Percentiles rank a stretch among this genome's conserved stretches.
These are phyloP conservation scores for Amblyornis subalaris DNA, from an alignment of 2,113 vertebrate species.

Conservation along the genomic window DNA sequence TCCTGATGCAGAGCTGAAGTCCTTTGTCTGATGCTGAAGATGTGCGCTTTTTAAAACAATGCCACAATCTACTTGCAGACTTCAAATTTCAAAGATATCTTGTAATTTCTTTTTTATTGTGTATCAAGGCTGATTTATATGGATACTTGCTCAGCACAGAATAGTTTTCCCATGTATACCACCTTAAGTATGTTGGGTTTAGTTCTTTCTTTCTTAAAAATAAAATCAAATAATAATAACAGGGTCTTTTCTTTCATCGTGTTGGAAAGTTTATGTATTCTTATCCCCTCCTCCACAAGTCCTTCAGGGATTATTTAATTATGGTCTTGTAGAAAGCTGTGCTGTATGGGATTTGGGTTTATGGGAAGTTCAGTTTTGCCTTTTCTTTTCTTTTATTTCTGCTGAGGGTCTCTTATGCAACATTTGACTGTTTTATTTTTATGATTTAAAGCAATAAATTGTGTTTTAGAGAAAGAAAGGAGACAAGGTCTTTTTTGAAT, in stretches of 20 bases:
- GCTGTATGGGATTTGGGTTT: slow-evolving; percentile 60
- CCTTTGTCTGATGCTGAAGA: not conserved
- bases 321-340: slow-evolving; percentile 58
- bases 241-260: slow-evolving; percentile 54
- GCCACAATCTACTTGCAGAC: not conserved
- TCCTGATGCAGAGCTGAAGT: not conserved
- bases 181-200: not conserved
- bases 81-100: not conserved
- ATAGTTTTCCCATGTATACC: not conserved
- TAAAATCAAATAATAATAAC: slow-evolving; percentile 24
- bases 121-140: not conserved
- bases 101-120: not conserved
- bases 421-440: slow-evolving; percentile 64
- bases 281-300: slow-evolving; percentile 49
- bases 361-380: slow-evolving; percentile 61
- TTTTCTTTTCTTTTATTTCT: slow-evolving; percentile 66
- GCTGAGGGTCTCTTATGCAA: slow-evolving; percentile 60
- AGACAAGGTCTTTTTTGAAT: slow-evolving; percentile 58
- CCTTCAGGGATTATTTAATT: slow-evolving; percentile 64
- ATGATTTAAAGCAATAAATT: slow-evolving; percentile 66
- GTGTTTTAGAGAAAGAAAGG: slow-evolving; percentile 52
- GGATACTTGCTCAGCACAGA: not conserved
- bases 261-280: slow-evolving; percentile 53
- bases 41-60: not conserved
- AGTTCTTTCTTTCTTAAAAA: slow-evolving; percentile 21